These are phyloP conservation scores for Xestia ashworthii DNA, from an alignment of 2,888 invertebrate genomes.

Conservation along the genomic window DNA sequence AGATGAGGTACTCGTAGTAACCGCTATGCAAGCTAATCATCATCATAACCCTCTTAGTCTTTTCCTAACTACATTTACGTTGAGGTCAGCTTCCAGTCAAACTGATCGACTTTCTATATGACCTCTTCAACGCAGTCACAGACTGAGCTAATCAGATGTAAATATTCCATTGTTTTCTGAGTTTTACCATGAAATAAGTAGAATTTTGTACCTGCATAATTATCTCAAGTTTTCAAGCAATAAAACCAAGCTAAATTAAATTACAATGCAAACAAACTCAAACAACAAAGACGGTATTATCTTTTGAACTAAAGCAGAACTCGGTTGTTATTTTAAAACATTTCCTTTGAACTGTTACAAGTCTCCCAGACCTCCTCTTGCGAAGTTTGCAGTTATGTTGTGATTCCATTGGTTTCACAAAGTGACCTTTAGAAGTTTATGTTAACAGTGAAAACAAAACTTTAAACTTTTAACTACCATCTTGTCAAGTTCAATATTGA, in stretches of 20 bases:
- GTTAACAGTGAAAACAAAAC: neutral
- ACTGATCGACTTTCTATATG: neutral
- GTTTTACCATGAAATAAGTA: neutral
- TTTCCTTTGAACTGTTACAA: constrained; percentile 33
- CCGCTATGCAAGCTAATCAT: neutral
- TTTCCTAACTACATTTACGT: neutral
- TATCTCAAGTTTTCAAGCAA: neutral
- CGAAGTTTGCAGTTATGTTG: constrained; percentile 25
- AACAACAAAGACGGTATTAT: constrained; percentile 41
- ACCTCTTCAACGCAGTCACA: neutral
- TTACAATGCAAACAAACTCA: neutral
- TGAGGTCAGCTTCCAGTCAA: neutral
- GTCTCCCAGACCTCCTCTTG: constrained; percentile 29
- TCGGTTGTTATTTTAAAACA: constrained; percentile 41
- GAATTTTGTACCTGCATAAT: neutral
- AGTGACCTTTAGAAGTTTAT: constrained; percentile 32
- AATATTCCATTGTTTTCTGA: neutral
- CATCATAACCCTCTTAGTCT: neutral
- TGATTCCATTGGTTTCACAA: constrained; percentile 34
- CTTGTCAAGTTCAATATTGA: neutral
- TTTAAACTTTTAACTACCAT: constrained; percentile 9
- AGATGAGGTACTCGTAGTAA: no score
- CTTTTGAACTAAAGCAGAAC: constrained; percentile 39
- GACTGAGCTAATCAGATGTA: neutral
- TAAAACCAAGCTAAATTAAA: neutral